A percentile compares a stretch with the other conserved stretches of the same genome.
Evolutionary conservation across 2,888 invertebrate species (phyloP).

Genomic region (Dynastes tityus): DNA sequence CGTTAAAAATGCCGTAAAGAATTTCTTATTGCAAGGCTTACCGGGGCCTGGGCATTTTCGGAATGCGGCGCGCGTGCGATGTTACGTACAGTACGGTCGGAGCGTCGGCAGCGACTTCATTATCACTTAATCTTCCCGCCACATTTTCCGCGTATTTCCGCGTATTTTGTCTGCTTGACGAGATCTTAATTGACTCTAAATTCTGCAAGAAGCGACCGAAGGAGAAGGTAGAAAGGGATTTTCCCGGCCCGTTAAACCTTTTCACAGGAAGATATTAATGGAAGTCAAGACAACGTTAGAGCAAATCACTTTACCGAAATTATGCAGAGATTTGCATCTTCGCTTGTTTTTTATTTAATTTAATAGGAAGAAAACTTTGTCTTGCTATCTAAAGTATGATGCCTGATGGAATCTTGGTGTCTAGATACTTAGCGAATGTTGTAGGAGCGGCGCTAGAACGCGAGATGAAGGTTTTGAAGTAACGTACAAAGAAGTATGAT

Average conservation of each 20-base stretch:
- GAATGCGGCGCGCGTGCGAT: conserved; percentile 49
- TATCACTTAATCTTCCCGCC: conserved; percentile 50
- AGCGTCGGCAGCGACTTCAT: conserved; percentile 54
- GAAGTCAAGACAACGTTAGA: neutral
- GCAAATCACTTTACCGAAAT: conserved; percentile 11
- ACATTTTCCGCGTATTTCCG: conserved; percentile 39
- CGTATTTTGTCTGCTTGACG: conserved; percentile 35
- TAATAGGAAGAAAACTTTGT: too few species aligned
- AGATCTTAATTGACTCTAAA: conserved; percentile 44
- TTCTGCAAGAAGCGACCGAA: conserved; percentile 17
- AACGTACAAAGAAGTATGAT: too few species aligned
- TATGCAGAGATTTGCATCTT: neutral
- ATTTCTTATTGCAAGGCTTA: conserved; percentile 46
- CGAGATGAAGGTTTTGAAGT: too few species aligned
- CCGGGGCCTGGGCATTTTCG: conserved; percentile 53
- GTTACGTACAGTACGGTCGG: neutral
- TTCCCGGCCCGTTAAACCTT: neutral
- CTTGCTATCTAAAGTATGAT: too few species aligned
- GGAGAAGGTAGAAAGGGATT: neutral
- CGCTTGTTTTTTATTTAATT: neutral
- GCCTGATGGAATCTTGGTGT: too few species aligned
- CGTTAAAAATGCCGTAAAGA: conserved; percentile 44
- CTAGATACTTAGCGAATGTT: too few species aligned
- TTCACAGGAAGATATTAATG: conserved; percentile 15
- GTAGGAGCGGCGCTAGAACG: too few species aligned